Percentiles rank a stretch among this genome's conserved stretches.
These are phyloP conservation scores for Macrocentrus cingulum DNA, from an alignment of 1,140 invertebrate species.

Conservation along the genomic window DNA sequence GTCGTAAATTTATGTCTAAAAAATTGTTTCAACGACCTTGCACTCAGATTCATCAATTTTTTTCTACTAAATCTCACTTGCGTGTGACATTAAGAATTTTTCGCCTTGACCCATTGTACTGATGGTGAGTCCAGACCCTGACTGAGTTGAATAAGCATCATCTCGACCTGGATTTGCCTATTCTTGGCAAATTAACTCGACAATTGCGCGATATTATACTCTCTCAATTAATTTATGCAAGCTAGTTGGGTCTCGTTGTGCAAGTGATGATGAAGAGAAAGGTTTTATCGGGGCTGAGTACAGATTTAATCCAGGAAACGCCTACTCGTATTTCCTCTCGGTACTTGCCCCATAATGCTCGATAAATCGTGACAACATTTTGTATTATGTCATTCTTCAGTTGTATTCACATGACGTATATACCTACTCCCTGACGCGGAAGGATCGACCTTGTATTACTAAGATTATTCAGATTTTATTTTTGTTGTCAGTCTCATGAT, in stretches of 20 bases:
- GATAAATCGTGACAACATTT: background rate
- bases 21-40: no score
- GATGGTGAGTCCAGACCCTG: no score
- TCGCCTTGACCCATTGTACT: no score
- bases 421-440: slow-evolving; percentile 1
- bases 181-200: slow-evolving; percentile 1
- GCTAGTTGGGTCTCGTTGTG: background rate
- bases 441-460: slow-evolving; percentile 3
- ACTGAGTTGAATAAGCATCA: background rate
- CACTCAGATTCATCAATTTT: no score
- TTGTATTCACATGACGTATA: background rate
- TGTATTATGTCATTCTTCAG: slow-evolving; percentile 9
- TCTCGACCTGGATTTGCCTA: slow-evolving; percentile 1
- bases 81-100: no score
- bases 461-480: background rate
- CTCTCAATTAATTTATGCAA: background rate
- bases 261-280: background rate
- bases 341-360: background rate
- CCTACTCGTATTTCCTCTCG: background rate
- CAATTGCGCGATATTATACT: background rate
- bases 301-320: background rate
- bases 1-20: no score
- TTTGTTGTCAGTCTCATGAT: background rate
- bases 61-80: no score
- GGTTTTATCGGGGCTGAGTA: no score